Evolutionary conservation across 23 tunicate genomes (phyloP).

Genomic region (Halocynthia roretzi): DNA sequence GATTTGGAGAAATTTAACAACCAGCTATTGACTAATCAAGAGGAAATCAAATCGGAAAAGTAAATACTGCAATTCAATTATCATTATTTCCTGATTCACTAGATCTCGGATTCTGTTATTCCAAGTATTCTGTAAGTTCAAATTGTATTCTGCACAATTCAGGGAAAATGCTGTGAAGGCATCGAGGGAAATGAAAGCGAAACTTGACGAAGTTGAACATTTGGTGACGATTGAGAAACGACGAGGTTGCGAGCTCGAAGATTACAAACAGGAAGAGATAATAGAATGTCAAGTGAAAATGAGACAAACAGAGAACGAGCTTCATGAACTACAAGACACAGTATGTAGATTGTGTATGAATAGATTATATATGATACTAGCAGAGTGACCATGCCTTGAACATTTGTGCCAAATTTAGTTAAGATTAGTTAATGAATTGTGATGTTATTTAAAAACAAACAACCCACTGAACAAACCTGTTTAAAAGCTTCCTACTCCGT

Average conservation of each 20-base stretch:
- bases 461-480: too few species aligned
- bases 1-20: slow-evolving; percentile 70
- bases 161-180: slow-evolving; percentile 16
- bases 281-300: slow-evolving; percentile 48
- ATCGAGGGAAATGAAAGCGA: background rate
- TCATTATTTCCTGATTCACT: background rate
- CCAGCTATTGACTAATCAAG: slow-evolving; percentile 52
- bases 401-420: too few species aligned
- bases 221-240: slow-evolving; percentile 8
- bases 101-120: background rate
- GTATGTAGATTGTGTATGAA: background rate
- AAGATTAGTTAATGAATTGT: too few species aligned
- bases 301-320: slow-evolving; percentile 45
- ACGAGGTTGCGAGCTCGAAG: slow-evolving; percentile 34
- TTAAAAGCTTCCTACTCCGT: too few species aligned
- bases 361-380: too few species aligned
- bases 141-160: background rate
- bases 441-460: too few species aligned
- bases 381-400: too few species aligned
- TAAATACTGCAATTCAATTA: slow-evolving; percentile 10
- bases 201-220: background rate
- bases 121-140: background rate
- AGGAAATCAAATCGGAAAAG: slow-evolving; percentile 42
- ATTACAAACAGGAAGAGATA: slow-evolving; percentile 47
- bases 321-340: slow-evolving; percentile 55